phyloP scores from a whole-genome alignment of 1,140 invertebrate genomes.

The Panagrolaimus sp. region DNA sequence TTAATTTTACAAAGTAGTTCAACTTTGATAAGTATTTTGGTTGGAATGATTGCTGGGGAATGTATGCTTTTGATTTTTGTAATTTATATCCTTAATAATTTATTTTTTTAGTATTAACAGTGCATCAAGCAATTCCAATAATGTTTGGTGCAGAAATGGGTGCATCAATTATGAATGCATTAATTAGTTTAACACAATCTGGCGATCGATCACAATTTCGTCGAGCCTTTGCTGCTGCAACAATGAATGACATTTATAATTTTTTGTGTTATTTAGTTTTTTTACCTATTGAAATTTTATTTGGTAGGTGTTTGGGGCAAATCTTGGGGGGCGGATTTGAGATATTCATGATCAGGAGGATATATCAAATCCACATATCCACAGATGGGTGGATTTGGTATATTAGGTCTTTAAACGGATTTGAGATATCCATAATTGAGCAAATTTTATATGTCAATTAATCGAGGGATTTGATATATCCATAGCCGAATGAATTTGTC shows the following conservation, averaged over 20 bases:
- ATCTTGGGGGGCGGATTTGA: no score
- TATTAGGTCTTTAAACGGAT: no score
- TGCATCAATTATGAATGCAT: slow-evolving; percentile 67
- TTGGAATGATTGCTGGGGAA: slow-evolving; percentile 4
- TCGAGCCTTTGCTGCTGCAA: slow-evolving; percentile 65
- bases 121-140: slow-evolving; percentile 65
- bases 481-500: no score
- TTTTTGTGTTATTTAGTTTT: slow-evolving; percentile 64
- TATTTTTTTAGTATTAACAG: slow-evolving; percentile 60
- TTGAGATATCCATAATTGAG: no score
- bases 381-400: no score
- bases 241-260: slow-evolving; percentile 67
- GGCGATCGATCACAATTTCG: slow-evolving; percentile 63
- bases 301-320: slow-evolving; percentile 48
- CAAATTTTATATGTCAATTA: no score
- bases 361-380: no score
- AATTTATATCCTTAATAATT: not conserved
- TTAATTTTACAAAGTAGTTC: slow-evolving; percentile 13
- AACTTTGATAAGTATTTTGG: not conserved
- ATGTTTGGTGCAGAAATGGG: slow-evolving; percentile 68
- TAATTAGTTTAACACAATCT: slow-evolving; percentile 64
- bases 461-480: no score
- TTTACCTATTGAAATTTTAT: slow-evolving; percentile 62
- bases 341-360: no score
- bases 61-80: not conserved